Evolutionary conservation across 2,888 invertebrate genomes (phyloP).

Genomic region (Lagria hirta): DNA sequence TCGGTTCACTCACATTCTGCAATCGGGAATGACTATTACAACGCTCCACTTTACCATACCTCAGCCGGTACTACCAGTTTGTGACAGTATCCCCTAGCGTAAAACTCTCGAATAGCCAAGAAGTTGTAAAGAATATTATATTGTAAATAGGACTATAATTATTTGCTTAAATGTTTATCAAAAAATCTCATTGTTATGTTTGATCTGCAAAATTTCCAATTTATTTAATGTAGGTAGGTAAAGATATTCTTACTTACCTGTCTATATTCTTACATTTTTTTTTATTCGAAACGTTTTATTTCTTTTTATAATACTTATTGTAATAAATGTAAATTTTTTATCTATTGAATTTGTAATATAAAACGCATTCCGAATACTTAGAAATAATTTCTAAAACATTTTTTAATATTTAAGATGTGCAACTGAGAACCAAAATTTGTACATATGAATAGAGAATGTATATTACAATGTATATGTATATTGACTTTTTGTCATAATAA

Average conservation of each 20-base stretch:
- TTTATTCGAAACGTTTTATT: conserved; percentile 11
- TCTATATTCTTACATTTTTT: conserved; percentile 14
- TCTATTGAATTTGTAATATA: too few relatives aligned
- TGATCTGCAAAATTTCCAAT: conserved; percentile 21
- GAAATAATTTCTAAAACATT: too few relatives aligned
- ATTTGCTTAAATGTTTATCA: conserved; percentile 20
- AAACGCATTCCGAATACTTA: too few relatives aligned
- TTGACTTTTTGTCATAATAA: conserved; percentile 54
- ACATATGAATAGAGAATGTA: conserved; percentile 42
- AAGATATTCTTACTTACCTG: conserved; percentile 7
- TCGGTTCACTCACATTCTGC: conserved; percentile 58
- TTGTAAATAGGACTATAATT: conserved; percentile 9
- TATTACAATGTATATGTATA: conserved; percentile 47
- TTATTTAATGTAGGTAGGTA: conserved; percentile 14
- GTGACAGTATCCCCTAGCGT: conserved; percentile 79
- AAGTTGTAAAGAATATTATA: conserved; percentile 12
- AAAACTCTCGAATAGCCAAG: conserved; percentile 16
- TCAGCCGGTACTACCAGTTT: conserved; percentile 76
- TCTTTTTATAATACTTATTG: conserved; percentile 18
- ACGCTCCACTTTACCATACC: conserved; percentile 77
- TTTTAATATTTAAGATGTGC: too few relatives aligned
- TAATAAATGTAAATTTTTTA: conserved; percentile 35
- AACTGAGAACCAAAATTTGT: conserved; percentile 47
- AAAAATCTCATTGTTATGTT: conserved; percentile 19
- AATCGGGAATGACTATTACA: conserved; percentile 75